Evolutionary conservation across 1,140 invertebrate species (phyloP), one percentile per base, ranked within the genome.

Genomic region (Drosophila cardini): DNA sequence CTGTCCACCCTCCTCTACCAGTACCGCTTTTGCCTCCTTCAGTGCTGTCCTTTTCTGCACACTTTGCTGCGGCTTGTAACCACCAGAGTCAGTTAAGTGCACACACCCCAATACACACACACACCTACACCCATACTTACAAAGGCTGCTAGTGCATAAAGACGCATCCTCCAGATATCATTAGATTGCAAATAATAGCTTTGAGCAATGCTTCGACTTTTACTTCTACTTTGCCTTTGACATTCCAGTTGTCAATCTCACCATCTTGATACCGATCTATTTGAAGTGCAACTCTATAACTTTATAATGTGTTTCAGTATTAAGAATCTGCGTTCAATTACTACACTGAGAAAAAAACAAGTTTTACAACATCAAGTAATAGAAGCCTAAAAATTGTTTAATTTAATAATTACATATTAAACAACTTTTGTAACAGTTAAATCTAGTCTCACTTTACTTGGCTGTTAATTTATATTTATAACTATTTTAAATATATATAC

Each of bases 111-210:
- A n/a, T n/a, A n/a, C 21, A 26, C 21, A 26, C 21, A 0, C 21
- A 26, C 21, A 26, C 21, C 0, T 4, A 26, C 1, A 26, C 21
- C 3, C 21, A 26, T 5, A 26, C 4, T 15, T 42, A 56, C 36
- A 38, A 46, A 46, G 43, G 43, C 56, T 38, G 62, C 13, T 43
- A 53, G 55, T 71, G 56, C 43, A 75, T 65, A 75, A 78, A 78
- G 65, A 46, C 53, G 53, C 74, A 64, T 46, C 61, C 71, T 70
- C 61, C 70, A 70, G 56, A 80, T 62, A 68, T 67, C 50, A 60
- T 80, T 69, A 48, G 61, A 38, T 74, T 77, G 70, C 56, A 79
- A 68, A 76, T 72, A 76, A 77, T 77, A 26, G 21, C 21, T 63
- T 45, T 71, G 64, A 71, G 55, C 40, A 58, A 40, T 57, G 18